Evolutionary conservation across 2,888 invertebrate genomes (phyloP).

Genomic region (Leptinotarsa juncta): DNA sequence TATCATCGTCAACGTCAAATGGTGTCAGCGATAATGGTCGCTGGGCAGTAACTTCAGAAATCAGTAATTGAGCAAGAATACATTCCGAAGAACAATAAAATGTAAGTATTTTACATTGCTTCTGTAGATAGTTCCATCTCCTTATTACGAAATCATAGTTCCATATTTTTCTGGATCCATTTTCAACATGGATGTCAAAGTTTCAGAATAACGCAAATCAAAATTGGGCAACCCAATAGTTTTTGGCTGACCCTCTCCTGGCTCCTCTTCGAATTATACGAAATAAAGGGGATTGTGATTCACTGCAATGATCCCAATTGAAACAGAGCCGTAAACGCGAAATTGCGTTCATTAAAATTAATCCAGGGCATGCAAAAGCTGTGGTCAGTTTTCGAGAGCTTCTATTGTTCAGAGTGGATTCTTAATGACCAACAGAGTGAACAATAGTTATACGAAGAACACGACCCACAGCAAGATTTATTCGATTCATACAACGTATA

Average conservation of each 20-base stretch:
- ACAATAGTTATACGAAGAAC: neutral
- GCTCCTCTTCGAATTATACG: neutral
- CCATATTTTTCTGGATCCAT: too few species aligned
- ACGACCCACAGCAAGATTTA: neutral
- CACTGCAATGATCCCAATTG: neutral
- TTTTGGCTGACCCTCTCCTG: neutral
- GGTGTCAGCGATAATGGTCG: too few species aligned
- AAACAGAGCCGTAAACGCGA: neutral
- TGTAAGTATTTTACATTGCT: too few species aligned
- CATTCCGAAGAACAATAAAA: too few species aligned
- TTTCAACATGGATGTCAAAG: too few species aligned
- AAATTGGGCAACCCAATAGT: neutral
- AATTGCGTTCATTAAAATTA: constrained; percentile 17
- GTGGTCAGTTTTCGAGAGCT: neutral
- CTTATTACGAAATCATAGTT: too few species aligned
- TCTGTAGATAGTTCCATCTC: too few species aligned
- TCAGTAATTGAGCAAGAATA: too few species aligned
- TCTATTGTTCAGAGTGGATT: neutral
- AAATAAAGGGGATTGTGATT: constrained; percentile 4
- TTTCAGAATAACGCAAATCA: too few species aligned
- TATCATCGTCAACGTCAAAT: too few species aligned
- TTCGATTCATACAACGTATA: too few species aligned
- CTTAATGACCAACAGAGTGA: neutral
- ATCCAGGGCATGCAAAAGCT: constrained; percentile 10
- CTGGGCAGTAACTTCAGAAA: too few species aligned